Base-by-base conservation (phyloP, 1,140 invertebrate species). In the Lanistes nyassanus region DNA sequence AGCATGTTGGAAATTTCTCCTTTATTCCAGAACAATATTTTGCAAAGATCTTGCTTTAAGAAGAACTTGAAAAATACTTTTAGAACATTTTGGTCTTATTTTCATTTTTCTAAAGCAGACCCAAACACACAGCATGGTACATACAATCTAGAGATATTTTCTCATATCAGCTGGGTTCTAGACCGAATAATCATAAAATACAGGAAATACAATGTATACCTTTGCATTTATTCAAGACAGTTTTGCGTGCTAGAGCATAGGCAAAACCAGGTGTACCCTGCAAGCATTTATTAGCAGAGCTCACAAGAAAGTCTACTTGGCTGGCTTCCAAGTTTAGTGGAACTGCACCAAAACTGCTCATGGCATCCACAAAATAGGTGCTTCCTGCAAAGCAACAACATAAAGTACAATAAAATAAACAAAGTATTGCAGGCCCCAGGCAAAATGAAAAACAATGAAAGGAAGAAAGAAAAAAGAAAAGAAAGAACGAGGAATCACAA, bases 271-370 rank as follows among this genome's bases (percentile, higher is more conserved):
- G 91, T 7, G 91, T 89, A 39, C 90, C 90, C 82, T 91, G 86
- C n/a, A 91, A 78, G 80, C 91, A 91, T 79, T 92, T 92, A 81
- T 92, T 92, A 37, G 90, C 90, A 11, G 90, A 91, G 65, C 88
- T 91, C 70, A 91, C 88, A 29, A 91, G 67, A 79, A 88, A 90
- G 79, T 91, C 90, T 7, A 90, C 82, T 4, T 79, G 58, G 34
- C 76, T 77, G 11, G 60, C 74, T 2, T 82, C 74, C 19, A 90
- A 68, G 74, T 90, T 85, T 13, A 90, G 55, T 9, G 87, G 88
- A n/a, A 91, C 83, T 13, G 90, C 91, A 42, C 90, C 91, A 85
- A 92, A 91, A 76, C 88, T 90, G 75, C 90, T 91, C 90, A 91
- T 91, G n/a, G 89, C 90, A 86, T 91, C 91, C 26, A 91, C 90